Conservation (phyloP, 2,888 invertebrate genomes). For the Latheticus oryzae region DNA sequence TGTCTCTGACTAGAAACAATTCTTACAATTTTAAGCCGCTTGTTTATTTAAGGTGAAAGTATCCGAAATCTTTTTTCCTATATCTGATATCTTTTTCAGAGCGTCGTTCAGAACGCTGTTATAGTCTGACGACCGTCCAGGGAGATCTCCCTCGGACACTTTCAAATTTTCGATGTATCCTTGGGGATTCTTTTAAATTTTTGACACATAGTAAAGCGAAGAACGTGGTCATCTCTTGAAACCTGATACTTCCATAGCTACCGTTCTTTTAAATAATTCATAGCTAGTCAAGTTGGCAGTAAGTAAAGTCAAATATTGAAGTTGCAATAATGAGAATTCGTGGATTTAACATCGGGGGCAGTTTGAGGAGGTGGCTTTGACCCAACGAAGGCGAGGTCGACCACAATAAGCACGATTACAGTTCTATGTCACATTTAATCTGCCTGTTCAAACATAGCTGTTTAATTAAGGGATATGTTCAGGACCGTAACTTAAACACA, state of each 20-base stretch:
- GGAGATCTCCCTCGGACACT: conserved; percentile 66
- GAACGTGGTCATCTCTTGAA: conserved; percentile 64
- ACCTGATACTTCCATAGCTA: conserved; percentile 58
- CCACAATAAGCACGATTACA: conserved; percentile 68
- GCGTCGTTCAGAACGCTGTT: conserved; percentile 41
- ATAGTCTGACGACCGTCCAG: conserved; percentile 61
- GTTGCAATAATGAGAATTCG: conserved; percentile 43
- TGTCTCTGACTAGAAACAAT: no score
- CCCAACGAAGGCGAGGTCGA: conserved; percentile 52
- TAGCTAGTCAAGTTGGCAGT: conserved; percentile 9
- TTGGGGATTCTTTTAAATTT: conserved; percentile 66
- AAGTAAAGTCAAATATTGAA: conserved; percentile 42
- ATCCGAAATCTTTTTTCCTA: no score
- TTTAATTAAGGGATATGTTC: conserved; percentile 67
- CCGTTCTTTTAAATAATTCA: conserved; percentile 49
- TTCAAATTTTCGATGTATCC: conserved; percentile 66
- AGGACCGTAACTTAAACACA: conserved; percentile 67
- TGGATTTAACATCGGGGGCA: conserved; percentile 42
- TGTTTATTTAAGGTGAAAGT: no score
- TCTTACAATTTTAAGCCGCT: no score
- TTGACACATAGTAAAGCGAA: conserved; percentile 66
- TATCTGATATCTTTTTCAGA: no score
- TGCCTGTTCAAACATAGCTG: conserved; percentile 67
- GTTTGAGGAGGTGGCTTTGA: conserved; percentile 44
- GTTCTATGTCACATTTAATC: conserved; percentile 68